A percentile compares a stretch with the other conserved stretches of the same genome.
phyloP scores from a whole-genome alignment of 2,113 vertebrate genomes.

The Gorsachius goisagi region DNA sequence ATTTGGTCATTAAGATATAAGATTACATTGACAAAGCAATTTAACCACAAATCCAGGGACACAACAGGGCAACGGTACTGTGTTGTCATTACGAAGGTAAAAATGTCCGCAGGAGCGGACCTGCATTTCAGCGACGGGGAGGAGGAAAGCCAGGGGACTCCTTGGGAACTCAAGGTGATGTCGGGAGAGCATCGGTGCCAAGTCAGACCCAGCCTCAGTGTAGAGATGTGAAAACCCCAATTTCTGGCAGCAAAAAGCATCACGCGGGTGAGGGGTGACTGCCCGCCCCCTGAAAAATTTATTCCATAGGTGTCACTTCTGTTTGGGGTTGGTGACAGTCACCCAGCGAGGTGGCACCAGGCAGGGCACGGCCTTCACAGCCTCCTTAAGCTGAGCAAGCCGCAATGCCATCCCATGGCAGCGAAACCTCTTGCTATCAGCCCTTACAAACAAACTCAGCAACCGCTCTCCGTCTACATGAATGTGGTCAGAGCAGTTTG shows the following conservation, averaged over 20 bases:
- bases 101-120: accelerated
- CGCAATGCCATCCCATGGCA: accelerated
- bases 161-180: neutral
- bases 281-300: neutral
- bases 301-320: neutral
- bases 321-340: neutral
- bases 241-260: neutral
- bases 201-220: accelerated
- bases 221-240: accelerated
- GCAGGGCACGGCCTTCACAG: neutral
- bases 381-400: neutral
- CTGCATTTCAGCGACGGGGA: neutral
- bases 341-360: neutral
- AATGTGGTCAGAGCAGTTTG: accelerated
- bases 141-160: neutral
- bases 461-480: neutral
- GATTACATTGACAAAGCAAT: conserved; percentile 41
- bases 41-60: conserved; percentile 44
- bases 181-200: accelerated
- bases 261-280: accelerated
- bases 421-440: neutral
- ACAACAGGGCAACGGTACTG: neutral
- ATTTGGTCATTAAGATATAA: conserved; percentile 26
- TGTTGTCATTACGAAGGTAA: neutral
- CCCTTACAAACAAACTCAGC: neutral